Base-by-base conservation (phyloP, 2,888 invertebrate species). In the Brachyopa scutellaris region DNA sequence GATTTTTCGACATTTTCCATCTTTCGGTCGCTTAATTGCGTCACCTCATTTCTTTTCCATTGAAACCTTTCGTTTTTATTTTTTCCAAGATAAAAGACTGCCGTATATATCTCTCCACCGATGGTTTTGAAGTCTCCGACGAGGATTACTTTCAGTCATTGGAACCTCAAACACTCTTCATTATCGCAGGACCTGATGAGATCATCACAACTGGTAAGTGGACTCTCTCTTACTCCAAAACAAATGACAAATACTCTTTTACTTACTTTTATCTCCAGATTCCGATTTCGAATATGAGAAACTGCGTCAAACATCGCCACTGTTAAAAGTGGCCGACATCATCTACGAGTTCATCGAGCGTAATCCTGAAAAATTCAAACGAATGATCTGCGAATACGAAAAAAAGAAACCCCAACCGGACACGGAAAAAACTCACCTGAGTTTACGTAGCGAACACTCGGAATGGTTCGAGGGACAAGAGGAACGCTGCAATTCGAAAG, bases 381-480 rank as follows among this genome's bases (percentile, higher is more conserved):
- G 88, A 78, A 88, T 90, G 87, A 87, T 90, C 62, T 85, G 85
- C 21, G 87, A 89, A 5, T 89, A 88, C 70, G 88, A 88, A 90
- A 86, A 92, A 90, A 70, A 42, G 47, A 74, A 66, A 40, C 74
- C 74, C 4, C 33, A 86, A 85, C 83, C 86, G 78, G 36, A 74
- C 64, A 59, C 93, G 3, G 91, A 92, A 13, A 94, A 94, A 85
- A 91, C 92, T 0, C 89, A 91, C 84, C 91, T 93, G 21, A 94
- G 94, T 86, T 92, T 92, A 42, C 92, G 92, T 82, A 91, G 92
- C 7, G 94, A 95, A 79, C 95, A 97, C 89, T 93, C 94, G 0
- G 94, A 93, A 79, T 97, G 97, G 97, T 97, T 97, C 91, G 92
- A 93, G 91, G 95, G 95, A 91, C 92, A 88, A 59, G 90, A 89